A percentile compares a stretch with the other conserved stretches of the same genome.
Evolutionary conservation across 2,888 invertebrate genomes (phyloP).

Genomic region (Dynastes tityus): DNA sequence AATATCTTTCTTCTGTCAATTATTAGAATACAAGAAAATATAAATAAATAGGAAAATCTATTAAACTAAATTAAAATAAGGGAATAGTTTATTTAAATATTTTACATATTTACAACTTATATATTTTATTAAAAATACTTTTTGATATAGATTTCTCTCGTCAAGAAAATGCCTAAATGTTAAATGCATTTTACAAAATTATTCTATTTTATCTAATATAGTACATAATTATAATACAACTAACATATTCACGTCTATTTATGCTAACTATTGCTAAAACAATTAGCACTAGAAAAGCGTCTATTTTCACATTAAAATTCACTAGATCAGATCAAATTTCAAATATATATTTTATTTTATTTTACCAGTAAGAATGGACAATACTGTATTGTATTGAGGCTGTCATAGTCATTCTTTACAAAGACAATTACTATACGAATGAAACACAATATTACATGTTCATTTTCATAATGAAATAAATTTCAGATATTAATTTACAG

Average conservation of each 20-base stretch:
- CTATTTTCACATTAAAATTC: background rate
- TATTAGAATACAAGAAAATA: background rate
- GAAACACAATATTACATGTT: no score
- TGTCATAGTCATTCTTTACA: no score
- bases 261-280: slow-evolving; percentile 32
- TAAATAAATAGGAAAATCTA: background rate
- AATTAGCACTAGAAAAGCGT: slow-evolving; percentile 29
- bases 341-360: background rate
- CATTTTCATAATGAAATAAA: no score
- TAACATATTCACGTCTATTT: slow-evolving; percentile 28
- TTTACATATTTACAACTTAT: slow-evolving; percentile 50
- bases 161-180: slow-evolving; percentile 14
- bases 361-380: background rate
- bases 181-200: slow-evolving; percentile 48
- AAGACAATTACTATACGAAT: no score
- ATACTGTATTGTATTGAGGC: no score
- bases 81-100: slow-evolving; percentile 47
- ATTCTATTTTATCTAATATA: slow-evolving; percentile 40
- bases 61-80: slow-evolving; percentile 13
- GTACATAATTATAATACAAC: slow-evolving; percentile 39
- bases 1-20: no score
- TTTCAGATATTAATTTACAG: background rate
- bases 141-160: slow-evolving; percentile 25
- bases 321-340: slow-evolving; percentile 18
- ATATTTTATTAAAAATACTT: slow-evolving; percentile 41